Conservation (phyloP, 2,797 vertebrate genomes). For the Fistularia tabacaria region DNA sequence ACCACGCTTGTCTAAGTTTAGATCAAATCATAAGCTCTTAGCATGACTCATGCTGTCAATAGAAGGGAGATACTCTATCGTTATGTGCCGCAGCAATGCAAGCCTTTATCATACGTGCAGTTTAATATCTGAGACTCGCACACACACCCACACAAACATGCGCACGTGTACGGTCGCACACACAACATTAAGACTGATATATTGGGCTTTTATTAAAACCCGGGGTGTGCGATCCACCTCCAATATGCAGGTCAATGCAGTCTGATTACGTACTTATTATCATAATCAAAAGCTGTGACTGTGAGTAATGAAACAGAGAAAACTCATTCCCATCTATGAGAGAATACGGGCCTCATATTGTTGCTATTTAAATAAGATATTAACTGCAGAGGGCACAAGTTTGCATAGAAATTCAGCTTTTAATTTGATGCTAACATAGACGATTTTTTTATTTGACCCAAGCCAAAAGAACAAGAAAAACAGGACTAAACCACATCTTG, state of each 20-base stretch:
- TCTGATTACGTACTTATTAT: conserved; percentile 9
- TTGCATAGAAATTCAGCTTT: no score
- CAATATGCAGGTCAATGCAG: conserved; percentile 5
- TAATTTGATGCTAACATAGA: no score
- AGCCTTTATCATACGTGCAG: conserved; percentile 33
- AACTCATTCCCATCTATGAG: no score
- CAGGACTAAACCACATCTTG: no score
- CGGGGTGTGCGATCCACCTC: conserved; percentile 2
- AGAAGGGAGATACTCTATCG: conserved; percentile 28
- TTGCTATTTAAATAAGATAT: no score
- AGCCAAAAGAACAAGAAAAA: no score
- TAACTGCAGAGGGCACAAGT: no score
- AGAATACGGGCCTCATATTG: no score
- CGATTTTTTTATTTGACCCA: no score
- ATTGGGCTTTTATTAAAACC: conserved; percentile 16
- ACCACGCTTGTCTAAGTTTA: conserved; percentile 52
- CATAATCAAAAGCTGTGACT: background rate
- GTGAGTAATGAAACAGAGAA: no score
- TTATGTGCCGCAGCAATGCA: conserved; percentile 43
- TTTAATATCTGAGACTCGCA: conserved; percentile 20
- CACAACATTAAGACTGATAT: conserved; percentile 5
- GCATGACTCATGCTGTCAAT: conserved; percentile 52
- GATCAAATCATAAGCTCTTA: conserved; percentile 36
- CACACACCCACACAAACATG: conserved; percentile 1
- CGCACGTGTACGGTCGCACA: no score